Conservation (phyloP, 2,113 vertebrate species). For the Emydocephalus ijimae region DNA sequence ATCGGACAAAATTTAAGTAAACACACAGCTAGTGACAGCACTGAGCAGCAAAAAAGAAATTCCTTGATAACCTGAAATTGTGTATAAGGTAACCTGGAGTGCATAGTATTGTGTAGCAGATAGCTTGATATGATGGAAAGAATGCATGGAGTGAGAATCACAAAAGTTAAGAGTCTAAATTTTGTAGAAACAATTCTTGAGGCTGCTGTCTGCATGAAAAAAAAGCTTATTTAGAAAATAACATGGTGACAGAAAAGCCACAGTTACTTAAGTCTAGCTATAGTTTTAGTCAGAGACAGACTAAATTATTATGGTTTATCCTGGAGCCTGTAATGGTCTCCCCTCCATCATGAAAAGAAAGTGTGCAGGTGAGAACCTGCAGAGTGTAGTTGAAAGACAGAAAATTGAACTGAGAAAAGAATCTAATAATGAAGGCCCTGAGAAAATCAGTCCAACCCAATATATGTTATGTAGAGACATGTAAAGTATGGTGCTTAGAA, state of each 20-base stretch:
- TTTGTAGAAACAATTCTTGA: neutral
- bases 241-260: neutral
- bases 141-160: neutral
- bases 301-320: neutral
- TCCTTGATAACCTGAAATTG: neutral
- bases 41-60: conserved; percentile 9
- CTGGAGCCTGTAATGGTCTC: neutral
- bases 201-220: neutral
- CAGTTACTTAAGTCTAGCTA: neutral
- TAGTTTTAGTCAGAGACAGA: neutral
- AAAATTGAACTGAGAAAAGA: neutral
- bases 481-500: neutral
- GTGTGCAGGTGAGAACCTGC: neutral
- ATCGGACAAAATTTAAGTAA: conserved; percentile 24
- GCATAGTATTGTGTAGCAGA: neutral
- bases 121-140: neutral
- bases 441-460: neutral
- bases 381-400: neutral
- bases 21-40: rapidly evolving
- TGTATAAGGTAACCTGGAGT: neutral
- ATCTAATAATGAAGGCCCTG: neutral
- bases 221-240: neutral
- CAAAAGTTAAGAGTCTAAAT: neutral
- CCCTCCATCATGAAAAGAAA: neutral
- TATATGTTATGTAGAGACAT: neutral